phyloP scores from a whole-genome alignment of 2,797 vertebrate genomes.

The Hemitrygon akajei region DNA sequence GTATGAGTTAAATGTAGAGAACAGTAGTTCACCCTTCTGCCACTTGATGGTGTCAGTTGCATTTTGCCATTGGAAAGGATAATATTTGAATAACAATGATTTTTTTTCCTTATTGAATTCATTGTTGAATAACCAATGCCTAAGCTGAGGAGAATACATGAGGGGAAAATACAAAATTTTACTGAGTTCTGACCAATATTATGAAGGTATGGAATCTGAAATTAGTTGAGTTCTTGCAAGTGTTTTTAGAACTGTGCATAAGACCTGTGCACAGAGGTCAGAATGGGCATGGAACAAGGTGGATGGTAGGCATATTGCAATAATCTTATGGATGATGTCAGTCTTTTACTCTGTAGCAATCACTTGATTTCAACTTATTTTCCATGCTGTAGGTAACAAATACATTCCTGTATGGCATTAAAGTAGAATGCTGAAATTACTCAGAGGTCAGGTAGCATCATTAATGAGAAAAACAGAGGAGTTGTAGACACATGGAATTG shows the following conservation, averaged over 20 bases:
- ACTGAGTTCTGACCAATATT: background rate
- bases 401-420: background rate
- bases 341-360: background rate
- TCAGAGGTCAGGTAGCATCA: too few relatives aligned
- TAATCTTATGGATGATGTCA: too few relatives aligned
- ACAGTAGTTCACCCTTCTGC: background rate
- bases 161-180: background rate
- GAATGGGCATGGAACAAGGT: background rate
- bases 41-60: constrained; percentile 10
- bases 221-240: background rate
- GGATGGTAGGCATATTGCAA: too few relatives aligned
- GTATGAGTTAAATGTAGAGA: background rate
- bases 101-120: background rate
- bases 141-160: background rate
- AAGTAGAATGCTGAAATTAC: too few relatives aligned
- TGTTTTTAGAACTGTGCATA: background rate
- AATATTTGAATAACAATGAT: background rate
- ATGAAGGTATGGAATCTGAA: background rate
- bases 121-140: background rate
- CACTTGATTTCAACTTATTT: background rate
- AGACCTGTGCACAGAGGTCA: background rate
- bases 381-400: background rate
- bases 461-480: too few relatives aligned
- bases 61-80: background rate
- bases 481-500: too few relatives aligned